Percentiles rank a stretch among this genome's conserved stretches.
Evolutionary conservation across 2,113 vertebrate species (phyloP).

Genomic region (Malurus melanocephalus): DNA sequence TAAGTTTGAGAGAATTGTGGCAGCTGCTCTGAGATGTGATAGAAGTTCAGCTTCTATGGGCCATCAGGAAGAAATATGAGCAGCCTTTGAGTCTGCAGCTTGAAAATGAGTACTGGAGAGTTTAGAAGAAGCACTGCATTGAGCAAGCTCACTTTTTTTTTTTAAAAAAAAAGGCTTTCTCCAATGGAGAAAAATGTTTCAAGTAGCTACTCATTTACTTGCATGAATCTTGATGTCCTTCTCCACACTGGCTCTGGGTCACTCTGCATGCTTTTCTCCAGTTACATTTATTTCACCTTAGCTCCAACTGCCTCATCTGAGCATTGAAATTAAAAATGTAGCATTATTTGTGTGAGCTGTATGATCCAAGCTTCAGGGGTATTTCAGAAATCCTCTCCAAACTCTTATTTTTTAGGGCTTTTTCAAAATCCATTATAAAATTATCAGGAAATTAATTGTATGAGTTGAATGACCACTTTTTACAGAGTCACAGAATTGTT

Average conservation of each 20-base stretch:
- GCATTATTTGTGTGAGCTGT: accelerated
- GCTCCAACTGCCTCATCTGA: background rate
- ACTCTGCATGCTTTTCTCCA: background rate
- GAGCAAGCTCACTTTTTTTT: background rate
- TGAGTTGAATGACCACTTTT: background rate
- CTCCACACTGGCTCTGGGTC: background rate
- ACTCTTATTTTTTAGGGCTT: background rate
- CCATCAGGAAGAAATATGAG: conserved; percentile 27
- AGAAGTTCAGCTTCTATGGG: background rate
- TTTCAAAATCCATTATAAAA: background rate
- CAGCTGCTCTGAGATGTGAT: background rate
- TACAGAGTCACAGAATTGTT: accelerated
- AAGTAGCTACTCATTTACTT: background rate
- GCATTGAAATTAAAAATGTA: background rate
- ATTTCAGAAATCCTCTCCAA: background rate
- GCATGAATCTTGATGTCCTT: background rate
- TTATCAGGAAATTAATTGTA: background rate
- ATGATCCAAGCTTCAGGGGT: accelerated
- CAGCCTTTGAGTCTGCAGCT: background rate
- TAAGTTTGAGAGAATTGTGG: background rate
- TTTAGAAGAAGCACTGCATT: background rate
- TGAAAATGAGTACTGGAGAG: background rate
- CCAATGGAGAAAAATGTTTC: background rate
- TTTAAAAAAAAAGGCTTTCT: too few species aligned
- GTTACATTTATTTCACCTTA: accelerated